Evolutionary conservation across 2,113 vertebrate species (phyloP).

Genomic region (Pachypanchax playfairii): DNA sequence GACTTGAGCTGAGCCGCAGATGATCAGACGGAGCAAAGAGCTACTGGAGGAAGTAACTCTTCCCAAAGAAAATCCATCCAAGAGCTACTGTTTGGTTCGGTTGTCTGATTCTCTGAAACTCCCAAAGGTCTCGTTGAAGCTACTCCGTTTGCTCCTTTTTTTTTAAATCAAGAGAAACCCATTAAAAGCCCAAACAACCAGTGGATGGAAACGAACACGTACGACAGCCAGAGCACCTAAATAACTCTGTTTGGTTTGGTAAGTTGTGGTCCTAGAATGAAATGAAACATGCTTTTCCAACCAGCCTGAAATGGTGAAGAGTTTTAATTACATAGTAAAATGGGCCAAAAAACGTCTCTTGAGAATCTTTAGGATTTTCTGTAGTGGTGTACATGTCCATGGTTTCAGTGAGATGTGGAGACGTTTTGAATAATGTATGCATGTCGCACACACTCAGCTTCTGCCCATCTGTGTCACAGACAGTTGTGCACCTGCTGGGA

Average conservation of each 20-base stretch:
- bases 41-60: slow-evolving; percentile 49
- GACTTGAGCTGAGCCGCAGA: slow-evolving; percentile 57
- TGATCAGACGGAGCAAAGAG: slow-evolving; percentile 50
- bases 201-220: slow-evolving; percentile 34
- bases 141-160: slow-evolving; percentile 32
- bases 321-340: slow-evolving; percentile 8
- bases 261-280: slow-evolving; percentile 9
- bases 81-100: slow-evolving; percentile 64
- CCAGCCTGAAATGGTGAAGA: neutral
- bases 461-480: slow-evolving; percentile 63
- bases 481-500: slow-evolving; percentile 66
- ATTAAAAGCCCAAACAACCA: slow-evolving; percentile 24
- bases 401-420: slow-evolving; percentile 6
- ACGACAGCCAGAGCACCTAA: slow-evolving; percentile 22
- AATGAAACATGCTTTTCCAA: slow-evolving; percentile 18
- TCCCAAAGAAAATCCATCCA: slow-evolving; percentile 40
- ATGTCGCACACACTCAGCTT: slow-evolving; percentile 22
- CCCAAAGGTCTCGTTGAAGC: slow-evolving; percentile 34
- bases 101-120: slow-evolving; percentile 29
- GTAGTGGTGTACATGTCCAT: neutral
- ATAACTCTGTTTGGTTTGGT: no score
- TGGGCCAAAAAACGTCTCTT: slow-evolving; percentile 2
- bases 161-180: no score
- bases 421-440: slow-evolving; percentile 65
- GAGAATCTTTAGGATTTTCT: neutral